Base-by-base conservation (phyloP, 2,888 invertebrate species). In the Temnothorax ravouxi region DNA sequence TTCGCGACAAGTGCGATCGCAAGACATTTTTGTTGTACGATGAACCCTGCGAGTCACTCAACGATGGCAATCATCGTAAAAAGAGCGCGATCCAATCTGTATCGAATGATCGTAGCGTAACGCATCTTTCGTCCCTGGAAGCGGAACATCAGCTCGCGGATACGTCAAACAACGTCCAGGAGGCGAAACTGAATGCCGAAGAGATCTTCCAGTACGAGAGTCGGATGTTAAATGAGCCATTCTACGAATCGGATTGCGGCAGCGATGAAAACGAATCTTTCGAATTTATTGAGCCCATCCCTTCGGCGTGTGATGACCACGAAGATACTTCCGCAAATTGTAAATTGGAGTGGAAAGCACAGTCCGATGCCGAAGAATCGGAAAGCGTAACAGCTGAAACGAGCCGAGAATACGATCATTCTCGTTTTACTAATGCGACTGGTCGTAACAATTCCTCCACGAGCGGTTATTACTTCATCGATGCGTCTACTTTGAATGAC, bases 401-500 rank as follows among this genome's bases (percentile, higher is more conserved):
- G 21, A 66, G 25, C 3, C 25, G 18, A 47, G 76, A 75, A 59
- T 62, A 41, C 18, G 47, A 88, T 56, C 85, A 86, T n/a, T 86
- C 89, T 3, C 87, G 84, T 50, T 84, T 88, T 13, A 84, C 86
- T 64, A 89, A 91, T 62, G 44, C 75, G n/a, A 77, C 74, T 29
- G 83, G 86, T 6, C 91, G 86, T 59, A 91, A 89, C 66, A 92
- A 89, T 90, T 91, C 89, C 83, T 94, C 90, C 93, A 95, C 92
- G 89, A 95, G 90, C 89, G 96, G 93, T 95, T 96, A 96, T 84
- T 98, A 97, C 93, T 98, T 97, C 91, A 98, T 98, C 88, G 97
- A 97, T 93, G 97, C 97, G 21, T 97, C 97, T 9, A 97, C 96
- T 92, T 95, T 98, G 87, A 96, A 96, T 34, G 97, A 97, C 93